Evolutionary conservation across 2,888 invertebrate species (phyloP), one percentile per base, ranked within the genome.

Genomic region (Liopterus haemorrhoidalis): DNA sequence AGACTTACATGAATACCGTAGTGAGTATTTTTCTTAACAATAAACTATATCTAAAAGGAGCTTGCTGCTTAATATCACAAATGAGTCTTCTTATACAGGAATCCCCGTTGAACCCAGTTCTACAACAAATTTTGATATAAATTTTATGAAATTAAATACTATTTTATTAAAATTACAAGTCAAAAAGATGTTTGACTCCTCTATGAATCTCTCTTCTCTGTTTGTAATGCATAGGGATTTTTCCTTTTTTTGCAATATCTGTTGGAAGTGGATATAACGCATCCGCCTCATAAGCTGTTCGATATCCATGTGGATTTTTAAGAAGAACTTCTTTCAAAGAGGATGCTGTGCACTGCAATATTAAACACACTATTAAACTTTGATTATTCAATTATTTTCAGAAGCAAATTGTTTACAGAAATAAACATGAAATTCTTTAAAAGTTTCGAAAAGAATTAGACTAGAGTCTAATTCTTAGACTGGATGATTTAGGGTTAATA

Each of bases 11-110:
- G 56, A 85, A 75, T 56, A 83, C 64, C 38, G 77, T 72, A 56
- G 77, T 72, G 38, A 85, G 61, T 46, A 82, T 63, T 60, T 84
- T 82, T 52, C 80, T 81, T 33, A 82, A 71, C 43, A 85, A 69
- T 2, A 81, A 82, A 53, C 71, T 69, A 21, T 81, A 81, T 6
- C 71, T 73, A 1, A 74, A 70, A 15, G 74, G 73, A 40, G 81
- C 63, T 55, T 75, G 66, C 48, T 67, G 66, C 44, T 70, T 73
- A 4, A 78, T 74, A 58, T 85, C 85, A 58, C 85, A 85, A 47
- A 85, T 74, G 47, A 79, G 76, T 54, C 79, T 72, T 57, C 81
- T 70, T 37, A 84, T 65, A 61, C 85, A 85, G 12, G 71, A 66
- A 20, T 70, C 70, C 1, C 81, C 81, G 51, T 81, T 74, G n/a